Percentiles rank a stretch among this genome's conserved stretches.
These are phyloP conservation scores for Tragelaphus buxtoni DNA, from an alignment of 2,113 vertebrate species.

Conservation along the genomic window DNA sequence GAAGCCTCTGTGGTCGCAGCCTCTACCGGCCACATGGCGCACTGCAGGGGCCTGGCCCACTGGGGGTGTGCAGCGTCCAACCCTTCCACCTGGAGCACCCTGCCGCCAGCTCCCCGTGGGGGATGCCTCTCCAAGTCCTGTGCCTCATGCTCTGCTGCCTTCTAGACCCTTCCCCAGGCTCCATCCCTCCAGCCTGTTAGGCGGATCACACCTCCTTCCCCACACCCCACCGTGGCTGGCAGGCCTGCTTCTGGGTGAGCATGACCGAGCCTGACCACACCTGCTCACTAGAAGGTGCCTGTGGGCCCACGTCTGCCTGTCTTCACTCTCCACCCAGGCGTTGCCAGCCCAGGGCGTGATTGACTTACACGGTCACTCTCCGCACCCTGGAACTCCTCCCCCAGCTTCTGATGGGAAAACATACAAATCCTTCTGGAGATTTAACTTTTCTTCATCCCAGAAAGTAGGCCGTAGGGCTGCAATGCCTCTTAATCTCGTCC, in stretches of 20 bases:
- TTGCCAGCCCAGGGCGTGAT: background rate
- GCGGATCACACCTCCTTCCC: background rate
- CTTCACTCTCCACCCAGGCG: background rate
- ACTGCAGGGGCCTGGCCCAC: fast-evolving
- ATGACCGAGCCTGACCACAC: constrained; percentile 39
- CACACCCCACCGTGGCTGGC: constrained; percentile 16
- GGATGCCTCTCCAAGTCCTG: background rate
- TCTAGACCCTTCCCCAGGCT: background rate
- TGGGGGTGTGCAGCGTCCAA: fast-evolving
- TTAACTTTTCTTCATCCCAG: constrained; percentile 58
- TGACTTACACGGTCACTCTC: background rate
- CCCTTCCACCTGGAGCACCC: background rate
- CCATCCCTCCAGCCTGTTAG: background rate
- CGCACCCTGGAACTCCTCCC: background rate
- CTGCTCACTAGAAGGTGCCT: constrained; percentile 13
- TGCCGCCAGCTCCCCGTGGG: background rate
- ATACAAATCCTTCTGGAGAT: constrained; percentile 4
- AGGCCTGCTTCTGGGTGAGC: constrained; percentile 51
- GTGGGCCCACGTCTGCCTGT: background rate
- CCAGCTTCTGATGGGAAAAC: constrained; percentile 39
- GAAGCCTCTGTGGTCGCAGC: fast-evolving
- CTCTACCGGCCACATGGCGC: fast-evolving
- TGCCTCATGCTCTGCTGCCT: background rate
- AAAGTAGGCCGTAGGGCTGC: constrained; percentile 33
- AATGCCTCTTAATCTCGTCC: background rate